Evolutionary conservation across 2,888 invertebrate genomes (phyloP), one percentile per base, ranked within the genome.

Genomic region (Sphinx pinastri): DNA sequence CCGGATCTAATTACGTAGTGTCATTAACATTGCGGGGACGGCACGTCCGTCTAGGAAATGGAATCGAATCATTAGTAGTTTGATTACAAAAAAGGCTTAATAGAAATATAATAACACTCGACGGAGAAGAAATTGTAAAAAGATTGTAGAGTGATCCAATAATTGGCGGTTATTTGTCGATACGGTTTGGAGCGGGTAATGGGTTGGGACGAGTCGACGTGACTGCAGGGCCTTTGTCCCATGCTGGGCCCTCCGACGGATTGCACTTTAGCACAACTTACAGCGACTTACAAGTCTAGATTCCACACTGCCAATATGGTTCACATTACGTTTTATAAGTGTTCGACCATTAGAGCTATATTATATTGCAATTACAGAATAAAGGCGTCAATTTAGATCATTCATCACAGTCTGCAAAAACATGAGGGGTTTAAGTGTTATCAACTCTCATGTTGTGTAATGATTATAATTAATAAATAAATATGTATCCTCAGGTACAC

Each of bases 21-120:
- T 93, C 93, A 93, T 93, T 93, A 94, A 90, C 92, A 91, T 90
- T 84, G 84, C 84, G 87, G 89, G 89, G 92, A 90, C 90, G 91
- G 92, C 93, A 92, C 93, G 93, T 93, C 93, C 93, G 93, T 86
- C 90, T 93, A 92, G 93, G 93, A 93, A 94, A 93, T 94, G 93
- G 93, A 93, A 93, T 94, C 94, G 93, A 94, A 94, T 94, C 94
- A 93, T 94, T 93, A 94, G 93, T 91, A 91, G 93, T 93, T 92
- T 93, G 94, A 93, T 94, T 93, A 93, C 93, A 93, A 94, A 94
- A 94, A 94, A 93, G 93, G 92, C 93, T 93, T 94, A 94, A 94
- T 93, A 94, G 93, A 94, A 93, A 94, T 92, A 94, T 94, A 94
- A 94, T 94, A 94, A 94, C 93, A 89, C 84, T 84, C 83, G 90